phyloP scores from a whole-genome alignment of 2,113 vertebrate species.

The Pristiophorus japonicus region DNA sequence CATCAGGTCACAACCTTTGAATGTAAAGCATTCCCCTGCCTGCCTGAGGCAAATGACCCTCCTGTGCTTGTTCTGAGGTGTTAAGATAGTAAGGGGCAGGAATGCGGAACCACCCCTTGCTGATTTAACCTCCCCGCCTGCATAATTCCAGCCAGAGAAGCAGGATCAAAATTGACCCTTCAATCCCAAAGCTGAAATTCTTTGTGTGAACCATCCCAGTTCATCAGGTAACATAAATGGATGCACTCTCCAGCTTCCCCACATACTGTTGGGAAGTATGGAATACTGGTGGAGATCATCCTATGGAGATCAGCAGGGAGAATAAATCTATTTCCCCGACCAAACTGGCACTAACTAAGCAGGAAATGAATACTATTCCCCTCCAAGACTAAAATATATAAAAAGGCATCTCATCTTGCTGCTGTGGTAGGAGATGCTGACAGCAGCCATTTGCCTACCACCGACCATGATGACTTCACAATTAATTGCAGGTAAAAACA shows the following conservation, averaged over 20 bases:
- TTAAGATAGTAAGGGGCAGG: neutral
- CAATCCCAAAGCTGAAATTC: neutral
- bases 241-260: neutral
- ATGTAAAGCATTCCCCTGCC: neutral
- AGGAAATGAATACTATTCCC: too few relatives aligned
- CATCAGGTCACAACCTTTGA: neutral
- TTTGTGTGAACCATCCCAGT: neutral
- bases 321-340: too few relatives aligned
- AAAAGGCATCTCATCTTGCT: too few relatives aligned
- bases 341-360: too few relatives aligned
- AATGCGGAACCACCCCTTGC: neutral
- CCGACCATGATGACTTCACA: too few relatives aligned
- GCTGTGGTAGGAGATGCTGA: too few relatives aligned
- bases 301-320: too few relatives aligned
- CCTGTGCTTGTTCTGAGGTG: neutral
- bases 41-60: neutral
- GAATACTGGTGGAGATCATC: neutral
- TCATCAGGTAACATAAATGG: neutral
- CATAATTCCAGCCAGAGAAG: neutral
- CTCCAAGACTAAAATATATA: too few relatives aligned
- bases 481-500: too few relatives aligned
- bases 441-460: too few relatives aligned
- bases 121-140: neutral
- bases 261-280: neutral
- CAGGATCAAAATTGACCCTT: neutral